Evolutionary conservation across 2,113 vertebrate species (phyloP), one percentile per base, ranked within the genome.

Genomic region (Hippocampus abdominalis): DNA sequence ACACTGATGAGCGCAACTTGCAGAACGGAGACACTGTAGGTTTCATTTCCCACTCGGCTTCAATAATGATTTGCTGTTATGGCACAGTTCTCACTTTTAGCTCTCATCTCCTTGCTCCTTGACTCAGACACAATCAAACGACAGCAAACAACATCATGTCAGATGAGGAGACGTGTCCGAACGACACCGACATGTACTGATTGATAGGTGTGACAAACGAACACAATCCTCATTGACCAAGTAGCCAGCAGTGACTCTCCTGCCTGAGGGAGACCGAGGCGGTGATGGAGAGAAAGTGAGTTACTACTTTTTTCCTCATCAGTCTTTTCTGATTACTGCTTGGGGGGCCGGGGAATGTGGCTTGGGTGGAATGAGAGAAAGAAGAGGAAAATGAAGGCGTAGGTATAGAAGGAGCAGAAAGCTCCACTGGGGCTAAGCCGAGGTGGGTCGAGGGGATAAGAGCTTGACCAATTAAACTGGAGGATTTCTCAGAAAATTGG

Each of bases 151-250:
- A 80, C 86, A 86, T 82, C 81, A 82, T 69, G 83, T 77, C 84
- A 83, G 83, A 87, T 69, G 79, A 78, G 70, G 49, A 83, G 75
- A 87, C 73, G 64, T 84, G 83, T 83, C 74, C 66, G 79, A 85
- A 91, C 76, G 82, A 90, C 87, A 90, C 76, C 73, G 78, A 81
- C 76, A 77, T 69, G 76, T 70, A 9, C 74, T 89, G 91, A 92
- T 88, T 92, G 90, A 92, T 91, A 91, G 84, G 87, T 77, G 81
- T 88, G 87, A 89, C 81, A 90, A 90, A 89, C 75, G 65, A 90
- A 89, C 83, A 85, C 76, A 77, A 81, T 82, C 70, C 90, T 86
- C 88, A 89, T 90, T 91, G 89, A 87, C 76, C 79, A 72, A 76
- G 79, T 83, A 86, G 82, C 81, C 83, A 69, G 82, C 73, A 71